phyloP scores from a whole-genome alignment of 1,140 invertebrate genomes.

The Whitmania pigra region DNA sequence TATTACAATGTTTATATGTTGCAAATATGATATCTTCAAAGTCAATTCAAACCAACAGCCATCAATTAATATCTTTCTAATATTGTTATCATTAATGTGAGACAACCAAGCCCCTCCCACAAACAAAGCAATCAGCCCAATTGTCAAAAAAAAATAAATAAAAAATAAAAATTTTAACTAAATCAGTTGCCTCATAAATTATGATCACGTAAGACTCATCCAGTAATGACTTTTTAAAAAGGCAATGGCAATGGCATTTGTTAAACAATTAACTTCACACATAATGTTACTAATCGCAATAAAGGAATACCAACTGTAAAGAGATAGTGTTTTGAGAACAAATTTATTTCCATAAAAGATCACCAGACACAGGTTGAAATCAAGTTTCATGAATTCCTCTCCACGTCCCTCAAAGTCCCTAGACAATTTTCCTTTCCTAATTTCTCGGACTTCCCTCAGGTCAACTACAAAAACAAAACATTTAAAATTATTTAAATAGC shows the following conservation, averaged over 20 bases:
- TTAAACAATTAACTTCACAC: neutral
- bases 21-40: neutral
- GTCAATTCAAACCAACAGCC: no score
- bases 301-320: slow-evolving; percentile 55
- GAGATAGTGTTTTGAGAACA: slow-evolving; percentile 73
- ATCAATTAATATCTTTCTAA: no score
- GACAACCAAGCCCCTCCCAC: no score
- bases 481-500: slow-evolving; percentile 17
- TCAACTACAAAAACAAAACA: slow-evolving; percentile 49
- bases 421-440: slow-evolving; percentile 68
- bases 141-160: no score
- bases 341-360: slow-evolving; percentile 81
- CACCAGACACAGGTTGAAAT: slow-evolving; percentile 69
- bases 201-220: no score
- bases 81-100: no score
- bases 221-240: no score
- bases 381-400: slow-evolving; percentile 68
- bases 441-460: slow-evolving; percentile 75
- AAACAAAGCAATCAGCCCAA: no score
- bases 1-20: neutral
- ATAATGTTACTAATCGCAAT: slow-evolving; percentile 26
- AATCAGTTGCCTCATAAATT: no score
- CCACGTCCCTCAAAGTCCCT: slow-evolving; percentile 86
- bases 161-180: no score
- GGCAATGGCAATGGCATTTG: no score